phyloP scores from a whole-genome alignment of 1,140 invertebrate genomes.

The Drosophila athabasca region DNA sequence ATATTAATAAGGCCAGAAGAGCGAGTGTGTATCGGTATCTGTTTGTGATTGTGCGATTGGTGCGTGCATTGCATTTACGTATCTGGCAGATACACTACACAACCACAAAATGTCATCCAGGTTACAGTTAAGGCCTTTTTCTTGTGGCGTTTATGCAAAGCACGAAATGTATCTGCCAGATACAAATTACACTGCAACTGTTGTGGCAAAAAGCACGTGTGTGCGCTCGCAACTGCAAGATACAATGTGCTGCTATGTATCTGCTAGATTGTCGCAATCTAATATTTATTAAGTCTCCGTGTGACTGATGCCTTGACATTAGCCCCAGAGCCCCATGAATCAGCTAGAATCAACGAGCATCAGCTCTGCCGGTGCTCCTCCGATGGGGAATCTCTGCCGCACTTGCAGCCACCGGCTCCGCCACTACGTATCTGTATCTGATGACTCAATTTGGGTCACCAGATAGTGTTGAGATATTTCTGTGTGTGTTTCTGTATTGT shows the following conservation, averaged over 20 bases:
- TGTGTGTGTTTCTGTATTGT: constrained; percentile 1
- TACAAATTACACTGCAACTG: constrained; percentile 72
- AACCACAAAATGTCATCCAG: constrained; percentile 39
- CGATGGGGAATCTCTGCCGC: not conserved
- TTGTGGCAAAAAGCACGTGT: constrained; percentile 67
- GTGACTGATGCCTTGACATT: constrained; percentile 50
- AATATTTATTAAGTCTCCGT: constrained; percentile 50
- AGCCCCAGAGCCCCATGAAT: constrained; percentile 6
- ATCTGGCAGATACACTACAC: constrained; percentile 40
- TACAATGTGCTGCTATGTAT: constrained; percentile 45
- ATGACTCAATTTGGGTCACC: constrained; percentile 48
- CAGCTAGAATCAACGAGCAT: not conserved
- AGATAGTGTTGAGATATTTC: constrained; percentile 31
- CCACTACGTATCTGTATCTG: constrained; percentile 22
- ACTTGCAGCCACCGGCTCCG: too few relatives aligned
- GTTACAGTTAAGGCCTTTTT: constrained; percentile 52
- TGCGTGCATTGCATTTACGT: constrained; percentile 55
- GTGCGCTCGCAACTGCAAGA: constrained; percentile 63
- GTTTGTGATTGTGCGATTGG: not conserved
- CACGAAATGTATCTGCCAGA: constrained; percentile 63
- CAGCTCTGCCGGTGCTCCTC: not conserved
- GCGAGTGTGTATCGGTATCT: not conserved
- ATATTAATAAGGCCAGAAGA: constrained; percentile 70
- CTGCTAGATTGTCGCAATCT: constrained; percentile 39
- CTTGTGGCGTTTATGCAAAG: constrained; percentile 53